These are phyloP conservation scores for Protonemura montana DNA, from an alignment of 2,888 invertebrate genomes.

Conservation along the genomic window DNA sequence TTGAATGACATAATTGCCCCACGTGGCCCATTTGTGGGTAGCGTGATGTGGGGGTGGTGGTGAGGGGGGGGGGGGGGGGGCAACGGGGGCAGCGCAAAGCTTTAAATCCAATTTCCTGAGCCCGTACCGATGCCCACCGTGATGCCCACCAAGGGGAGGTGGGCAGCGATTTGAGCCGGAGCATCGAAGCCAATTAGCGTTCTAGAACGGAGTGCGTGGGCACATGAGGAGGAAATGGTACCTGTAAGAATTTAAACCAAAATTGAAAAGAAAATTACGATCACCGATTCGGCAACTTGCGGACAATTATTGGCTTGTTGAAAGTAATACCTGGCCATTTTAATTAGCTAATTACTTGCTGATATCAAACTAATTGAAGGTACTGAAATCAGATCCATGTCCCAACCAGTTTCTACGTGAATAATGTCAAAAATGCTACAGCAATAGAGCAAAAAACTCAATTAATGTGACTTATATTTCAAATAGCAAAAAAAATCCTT, in stretches of 20 bases:
- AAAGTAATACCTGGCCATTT: too few relatives aligned
- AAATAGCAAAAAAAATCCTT: too few relatives aligned
- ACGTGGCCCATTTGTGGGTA: background rate
- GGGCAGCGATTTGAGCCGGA: background rate
- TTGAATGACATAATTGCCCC: conserved; percentile 5
- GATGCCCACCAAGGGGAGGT: background rate
- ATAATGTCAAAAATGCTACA: too few relatives aligned
- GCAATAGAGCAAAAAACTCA: too few relatives aligned
- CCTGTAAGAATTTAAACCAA: background rate
- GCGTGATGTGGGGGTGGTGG: too few relatives aligned
- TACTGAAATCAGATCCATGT: too few relatives aligned
- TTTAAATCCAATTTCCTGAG: conserved; percentile 17
- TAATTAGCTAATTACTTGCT: too few relatives aligned
- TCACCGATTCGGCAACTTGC: background rate
- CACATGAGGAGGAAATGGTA: background rate
- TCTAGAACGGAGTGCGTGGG: background rate
- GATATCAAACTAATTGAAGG: too few relatives aligned
- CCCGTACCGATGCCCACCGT: background rate
- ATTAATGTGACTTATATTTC: too few relatives aligned
- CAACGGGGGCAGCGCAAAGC: background rate
- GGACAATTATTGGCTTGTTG: background rate
- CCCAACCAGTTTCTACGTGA: too few relatives aligned
- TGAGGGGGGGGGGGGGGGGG: background rate
- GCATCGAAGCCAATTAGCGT: background rate
- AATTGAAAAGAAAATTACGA: background rate